Base-by-base conservation (phyloP, 2,797 vertebrate species). In the Scolopax bukidnonensis region DNA sequence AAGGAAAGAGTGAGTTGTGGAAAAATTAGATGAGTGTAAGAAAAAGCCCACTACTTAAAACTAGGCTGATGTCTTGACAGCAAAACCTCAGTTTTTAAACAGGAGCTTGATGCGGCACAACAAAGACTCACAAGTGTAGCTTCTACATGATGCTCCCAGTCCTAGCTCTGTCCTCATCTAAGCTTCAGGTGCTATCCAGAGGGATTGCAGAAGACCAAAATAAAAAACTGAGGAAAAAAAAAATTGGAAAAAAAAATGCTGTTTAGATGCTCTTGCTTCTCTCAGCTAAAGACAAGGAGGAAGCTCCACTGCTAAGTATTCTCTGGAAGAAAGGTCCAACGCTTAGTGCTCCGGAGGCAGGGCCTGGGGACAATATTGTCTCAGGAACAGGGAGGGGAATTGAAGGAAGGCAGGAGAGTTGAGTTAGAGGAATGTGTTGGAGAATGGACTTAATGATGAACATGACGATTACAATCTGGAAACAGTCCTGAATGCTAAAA, bases 81-180 rank as follows among this genome's bases (percentile, higher is more conserved):
- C 36, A 56, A 50, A 57, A 15, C 28, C 45, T 57, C 12, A 11
- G 0, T 24, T 80, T 77, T 50, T 36, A 74, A 79, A 13, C 11
- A 40, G 84, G 40, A 80, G 19, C n/a, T 79, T 54, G 30, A 30
- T 75, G 40, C 13, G 59, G 36, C 51, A 12, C 3, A 12, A 59
- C 11, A 28, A 19, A 64, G n/a, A 4, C 12, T 80, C 7, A 0
- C 9, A 20, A 64, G 17, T 13, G 1, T 40, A 40, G 40, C 25
- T 87, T 83, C 76, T 7, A 1, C 27, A 4, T 32, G 57, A 40
- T 16, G 1, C 6, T 78, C 32, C 18, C 19, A 63, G 47, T 21
- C 47, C 23, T 65, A 48, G n/a, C 16, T 61, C 16, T 61, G 0
- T 21, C 41, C 45, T 83, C 54, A 68, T 28, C 59, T 65, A 60